A percentile compares a stretch with the other conserved stretches of the same genome.
These are phyloP conservation scores for Mesorhabditis sp. DNA, from an alignment of 2,888 invertebrate genomes.

Conservation along the genomic window DNA sequence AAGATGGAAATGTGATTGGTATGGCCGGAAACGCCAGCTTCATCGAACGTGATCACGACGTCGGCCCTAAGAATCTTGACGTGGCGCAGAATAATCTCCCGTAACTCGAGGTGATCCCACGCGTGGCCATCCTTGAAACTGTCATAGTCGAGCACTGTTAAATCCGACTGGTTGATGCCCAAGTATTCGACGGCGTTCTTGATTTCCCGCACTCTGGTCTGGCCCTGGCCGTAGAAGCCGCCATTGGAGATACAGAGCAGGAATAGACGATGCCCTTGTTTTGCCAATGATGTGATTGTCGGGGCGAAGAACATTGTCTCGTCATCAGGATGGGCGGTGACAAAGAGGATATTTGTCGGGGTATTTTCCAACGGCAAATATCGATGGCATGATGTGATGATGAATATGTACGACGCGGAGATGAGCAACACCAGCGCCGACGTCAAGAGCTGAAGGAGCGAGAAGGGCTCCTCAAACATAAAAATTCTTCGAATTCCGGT, in stretches of 20 bases:
- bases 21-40: conserved; percentile 86
- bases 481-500: no score
- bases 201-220: conserved; percentile 73
- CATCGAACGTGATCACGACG: conserved; percentile 82
- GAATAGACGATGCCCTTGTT: conserved; percentile 30
- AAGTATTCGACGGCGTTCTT: conserved; percentile 76
- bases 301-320: conserved; percentile 99
- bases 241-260: conserved; percentile 36
- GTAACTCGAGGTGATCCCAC: conserved; percentile 26
- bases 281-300: conserved; percentile 23
- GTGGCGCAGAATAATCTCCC: conserved; percentile 29
- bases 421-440: no score
- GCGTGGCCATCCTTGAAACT: conserved; percentile 73
- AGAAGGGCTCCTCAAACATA: no score
- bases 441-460: no score
- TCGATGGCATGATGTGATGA: no score
- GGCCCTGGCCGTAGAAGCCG: conserved; percentile 60
- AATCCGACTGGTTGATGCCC: conserved; percentile 75
- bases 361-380: no score
- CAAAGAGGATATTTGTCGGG: conserved; percentile 67
- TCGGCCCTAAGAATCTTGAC: conserved; percentile 41
- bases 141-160: conserved; percentile 67
- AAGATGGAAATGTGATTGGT: conserved; percentile 71
- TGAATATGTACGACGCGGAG: no score
- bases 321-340: conserved; percentile 94